phyloP scores from a whole-genome alignment of 1,140 invertebrate species.

The Habropoda laboriosa region DNA sequence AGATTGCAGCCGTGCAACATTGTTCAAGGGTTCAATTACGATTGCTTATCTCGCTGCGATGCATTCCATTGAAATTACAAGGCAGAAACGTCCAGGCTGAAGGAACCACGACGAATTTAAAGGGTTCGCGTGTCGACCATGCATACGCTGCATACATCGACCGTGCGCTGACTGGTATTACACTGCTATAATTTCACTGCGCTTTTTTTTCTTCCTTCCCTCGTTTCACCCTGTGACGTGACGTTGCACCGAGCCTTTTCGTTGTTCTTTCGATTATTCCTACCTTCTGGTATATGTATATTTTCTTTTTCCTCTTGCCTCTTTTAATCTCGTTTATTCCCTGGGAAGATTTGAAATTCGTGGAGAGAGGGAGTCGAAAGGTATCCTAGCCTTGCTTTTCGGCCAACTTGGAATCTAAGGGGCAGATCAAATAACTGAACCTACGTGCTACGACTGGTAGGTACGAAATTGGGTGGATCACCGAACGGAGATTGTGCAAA shows the following conservation, averaged over 20 bases:
- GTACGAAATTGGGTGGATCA: conserved; percentile 58
- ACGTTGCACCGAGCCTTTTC: not conserved
- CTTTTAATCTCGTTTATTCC: not conserved
- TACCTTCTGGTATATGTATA: not conserved
- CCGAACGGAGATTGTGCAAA: conserved; percentile 33
- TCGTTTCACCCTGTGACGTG: not conserved
- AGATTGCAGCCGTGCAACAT: not conserved
- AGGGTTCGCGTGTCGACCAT: conserved; percentile 19
- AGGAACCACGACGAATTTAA: not conserved
- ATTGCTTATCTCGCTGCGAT: conserved; percentile 34
- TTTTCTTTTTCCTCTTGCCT: not conserved
- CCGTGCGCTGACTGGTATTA: not conserved
- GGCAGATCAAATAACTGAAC: conserved; percentile 59
- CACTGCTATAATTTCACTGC: conserved; percentile 26
- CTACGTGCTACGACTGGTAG: conserved; percentile 65
- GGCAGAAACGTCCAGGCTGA: not conserved
- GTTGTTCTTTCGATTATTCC: conserved; percentile 29
- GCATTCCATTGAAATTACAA: conserved; percentile 28
- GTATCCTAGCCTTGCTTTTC: conserved; percentile 56
- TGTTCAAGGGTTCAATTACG: conserved; percentile 29
- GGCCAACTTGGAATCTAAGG: conserved; percentile 57
- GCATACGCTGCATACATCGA: conserved; percentile 29
- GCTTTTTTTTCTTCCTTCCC: not conserved
- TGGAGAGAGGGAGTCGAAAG: conserved; percentile 14
- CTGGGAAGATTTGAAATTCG: conserved; percentile 7